A percentile compares a stretch with the other conserved stretches of the same genome.
Evolutionary conservation across 1,140 invertebrate species (phyloP).

Genomic region (Penaeus japonicus): DNA sequence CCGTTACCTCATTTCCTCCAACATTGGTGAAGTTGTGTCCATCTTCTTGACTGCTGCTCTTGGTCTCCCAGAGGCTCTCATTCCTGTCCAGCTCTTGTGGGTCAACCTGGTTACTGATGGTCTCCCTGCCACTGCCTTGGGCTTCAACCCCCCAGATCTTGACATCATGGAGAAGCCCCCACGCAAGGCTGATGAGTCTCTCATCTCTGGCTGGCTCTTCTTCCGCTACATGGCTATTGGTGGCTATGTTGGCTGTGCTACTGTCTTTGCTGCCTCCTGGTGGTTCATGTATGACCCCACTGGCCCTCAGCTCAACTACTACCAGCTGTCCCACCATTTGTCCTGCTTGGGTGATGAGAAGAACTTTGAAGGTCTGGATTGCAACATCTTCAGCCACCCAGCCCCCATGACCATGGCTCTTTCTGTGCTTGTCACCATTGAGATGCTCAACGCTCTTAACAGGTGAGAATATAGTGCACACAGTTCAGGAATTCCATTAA

Average conservation of each 20-base stretch:
- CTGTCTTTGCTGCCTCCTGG: constrained; percentile 98
- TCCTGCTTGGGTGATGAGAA: constrained; percentile 73
- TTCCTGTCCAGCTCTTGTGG: constrained; percentile 99
- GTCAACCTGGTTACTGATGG: constrained; percentile 99
- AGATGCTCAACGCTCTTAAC: constrained; percentile 99
- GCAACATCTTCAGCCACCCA: constrained; percentile 96
- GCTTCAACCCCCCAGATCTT: constrained; percentile 99
- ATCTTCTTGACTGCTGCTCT: constrained; percentile 99
- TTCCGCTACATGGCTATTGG: constrained; percentile 98
- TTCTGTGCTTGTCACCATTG: constrained; percentile 99
- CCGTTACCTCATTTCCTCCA: constrained; percentile 99
- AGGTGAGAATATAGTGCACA: constrained; percentile 63
- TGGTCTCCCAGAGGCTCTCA: constrained; percentile 98
- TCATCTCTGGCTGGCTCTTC: constrained; percentile 99
- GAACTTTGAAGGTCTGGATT: constrained; percentile 91
- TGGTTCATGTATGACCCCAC: constrained; percentile 97
- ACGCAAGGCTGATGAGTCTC: constrained; percentile 93
- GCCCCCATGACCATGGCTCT: constrained; percentile 99
- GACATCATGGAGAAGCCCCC: constrained; percentile 99
- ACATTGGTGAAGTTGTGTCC: constrained; percentile 99
- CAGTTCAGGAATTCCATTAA: too few relatives aligned
- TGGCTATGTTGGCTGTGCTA: constrained; percentile 93
- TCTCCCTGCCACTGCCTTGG: constrained; percentile 98
- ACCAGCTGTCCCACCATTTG: constrained; percentile 76
- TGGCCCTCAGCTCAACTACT: constrained; percentile 95